Conservation (phyloP, 1,140 invertebrate genomes). For the Muscidifurax raptorellus region DNA sequence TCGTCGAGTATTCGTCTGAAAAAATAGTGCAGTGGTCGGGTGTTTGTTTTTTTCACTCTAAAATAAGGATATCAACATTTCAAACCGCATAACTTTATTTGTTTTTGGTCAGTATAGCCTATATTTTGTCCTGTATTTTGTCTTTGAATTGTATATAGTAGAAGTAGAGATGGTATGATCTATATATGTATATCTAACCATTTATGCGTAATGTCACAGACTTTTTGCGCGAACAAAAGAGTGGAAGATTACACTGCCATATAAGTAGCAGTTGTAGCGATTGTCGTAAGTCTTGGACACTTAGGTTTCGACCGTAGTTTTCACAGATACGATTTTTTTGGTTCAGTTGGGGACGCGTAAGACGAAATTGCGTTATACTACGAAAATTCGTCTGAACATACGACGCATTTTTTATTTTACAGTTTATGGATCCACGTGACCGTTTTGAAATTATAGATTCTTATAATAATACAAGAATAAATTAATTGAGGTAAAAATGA, state of each 20-base stretch:
- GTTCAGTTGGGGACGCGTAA: not conserved
- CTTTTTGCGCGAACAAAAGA: not conserved
- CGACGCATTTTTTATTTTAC: not conserved
- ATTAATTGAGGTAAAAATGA: not conserved
- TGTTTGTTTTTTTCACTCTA: not conserved
- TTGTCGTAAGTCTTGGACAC: constrained; percentile 22
- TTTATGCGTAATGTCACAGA: not conserved
- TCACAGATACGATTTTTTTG: not conserved
- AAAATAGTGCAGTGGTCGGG: constrained; percentile 20
- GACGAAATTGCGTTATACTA: not conserved
- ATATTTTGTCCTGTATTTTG: not conserved
- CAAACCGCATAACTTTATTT: not conserved
- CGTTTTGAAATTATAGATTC: too few species aligned
- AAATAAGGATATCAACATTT: constrained; percentile 31
- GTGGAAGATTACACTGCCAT: not conserved
- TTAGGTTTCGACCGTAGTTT: constrained; percentile 2
- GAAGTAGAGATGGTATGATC: not conserved
- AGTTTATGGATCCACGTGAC: not conserved
- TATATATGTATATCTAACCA: not conserved
- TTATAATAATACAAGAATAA: not conserved
- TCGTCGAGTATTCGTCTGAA: not conserved
- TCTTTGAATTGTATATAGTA: not conserved
- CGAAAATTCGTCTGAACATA: constrained; percentile 4
- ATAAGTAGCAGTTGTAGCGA: not conserved
- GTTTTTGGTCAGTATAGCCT: not conserved